These are phyloP conservation scores for Tragelaphus strepsiceros DNA, from an alignment of 2,113 vertebrate genomes.

Conservation along the genomic window DNA sequence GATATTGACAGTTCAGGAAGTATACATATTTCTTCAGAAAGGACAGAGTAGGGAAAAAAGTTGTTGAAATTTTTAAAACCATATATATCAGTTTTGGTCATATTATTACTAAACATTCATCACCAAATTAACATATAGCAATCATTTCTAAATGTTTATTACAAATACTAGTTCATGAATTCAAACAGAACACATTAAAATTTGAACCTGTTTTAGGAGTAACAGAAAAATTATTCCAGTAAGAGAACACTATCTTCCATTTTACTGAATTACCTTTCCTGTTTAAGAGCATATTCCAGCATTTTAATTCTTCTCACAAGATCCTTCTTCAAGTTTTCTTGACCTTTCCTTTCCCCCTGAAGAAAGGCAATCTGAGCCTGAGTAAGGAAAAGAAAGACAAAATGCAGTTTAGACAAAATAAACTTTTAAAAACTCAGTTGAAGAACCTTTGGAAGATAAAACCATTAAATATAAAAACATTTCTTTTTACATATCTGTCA, in stretches of 20 bases:
- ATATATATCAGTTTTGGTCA: not conserved
- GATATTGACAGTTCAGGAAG: not conserved
- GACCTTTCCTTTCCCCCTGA: constrained; percentile 89
- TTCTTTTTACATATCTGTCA: not conserved
- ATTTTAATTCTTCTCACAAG: constrained; percentile 90
- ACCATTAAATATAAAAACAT: not conserved
- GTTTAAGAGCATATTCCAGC: constrained; percentile 90
- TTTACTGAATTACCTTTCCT: constrained; percentile 83
- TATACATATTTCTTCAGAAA: not conserved
- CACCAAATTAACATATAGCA: not conserved
- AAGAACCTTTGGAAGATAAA: not conserved
- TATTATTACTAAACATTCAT: not conserved
- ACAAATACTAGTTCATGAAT: not conserved
- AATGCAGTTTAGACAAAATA: constrained; percentile 44
- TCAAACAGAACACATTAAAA: not conserved
- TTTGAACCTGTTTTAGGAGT: not conserved
- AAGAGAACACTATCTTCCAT: not conserved
- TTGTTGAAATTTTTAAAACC: not conserved
- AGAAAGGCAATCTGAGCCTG: constrained; percentile 90
- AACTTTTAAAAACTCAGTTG: not conserved
- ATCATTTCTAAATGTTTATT: not conserved
- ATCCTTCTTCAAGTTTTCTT: constrained; percentile 91
- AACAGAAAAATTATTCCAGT: not conserved
- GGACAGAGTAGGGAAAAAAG: not conserved
- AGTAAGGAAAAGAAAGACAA: constrained; percentile 57